A percentile compares a stretch with the other conserved stretches of the same genome.
phyloP scores from a whole-genome alignment of 2,888 invertebrate species.

The Orthosia gracilis region DNA sequence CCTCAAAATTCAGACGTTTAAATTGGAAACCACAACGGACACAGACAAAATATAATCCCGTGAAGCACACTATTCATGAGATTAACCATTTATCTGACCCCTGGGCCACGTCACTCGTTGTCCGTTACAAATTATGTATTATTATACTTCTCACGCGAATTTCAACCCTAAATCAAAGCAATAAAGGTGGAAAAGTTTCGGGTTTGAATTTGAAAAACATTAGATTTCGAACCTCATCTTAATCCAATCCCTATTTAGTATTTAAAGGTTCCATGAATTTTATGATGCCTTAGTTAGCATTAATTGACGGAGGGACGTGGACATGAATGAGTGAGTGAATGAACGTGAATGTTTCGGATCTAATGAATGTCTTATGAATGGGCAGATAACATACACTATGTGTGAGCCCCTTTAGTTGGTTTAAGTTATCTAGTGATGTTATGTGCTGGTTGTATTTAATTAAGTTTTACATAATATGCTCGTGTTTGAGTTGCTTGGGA shows the following conservation, averaged over 20 bases:
- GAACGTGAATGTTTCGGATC: neutral
- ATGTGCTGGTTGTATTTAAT: constrained; percentile 41
- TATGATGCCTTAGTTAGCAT: constrained; percentile 59
- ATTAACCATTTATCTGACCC: constrained; percentile 71
- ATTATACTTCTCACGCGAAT: constrained; percentile 32
- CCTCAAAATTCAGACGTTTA: constrained; percentile 27
- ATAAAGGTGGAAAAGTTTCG: constrained; percentile 17
- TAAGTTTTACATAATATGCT: constrained; percentile 35
- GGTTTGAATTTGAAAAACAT: constrained; percentile 39
- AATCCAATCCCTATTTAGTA: constrained; percentile 65
- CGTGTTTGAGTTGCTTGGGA: constrained; percentile 17
- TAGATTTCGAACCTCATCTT: constrained; percentile 48
- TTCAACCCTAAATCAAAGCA: constrained; percentile 15
- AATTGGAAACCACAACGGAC: constrained; percentile 57
- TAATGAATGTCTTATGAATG: constrained; percentile 58
- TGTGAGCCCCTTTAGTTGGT: constrained; percentile 30
- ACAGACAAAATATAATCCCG: constrained; percentile 61
- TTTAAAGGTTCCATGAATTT: constrained; percentile 61
- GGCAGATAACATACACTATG: constrained; percentile 43
- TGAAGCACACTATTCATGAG: constrained; percentile 69
- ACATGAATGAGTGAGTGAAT: constrained; percentile 21
- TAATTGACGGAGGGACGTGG: constrained; percentile 59
- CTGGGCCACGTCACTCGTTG: constrained; percentile 56
- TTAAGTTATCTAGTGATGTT: constrained; percentile 8
- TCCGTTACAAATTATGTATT: constrained; percentile 69